A percentile compares a stretch with the other conserved stretches of the same genome.
These are phyloP conservation scores for Tribolium madens DNA, from an alignment of 1,140 invertebrate genomes.

Conservation along the genomic window DNA sequence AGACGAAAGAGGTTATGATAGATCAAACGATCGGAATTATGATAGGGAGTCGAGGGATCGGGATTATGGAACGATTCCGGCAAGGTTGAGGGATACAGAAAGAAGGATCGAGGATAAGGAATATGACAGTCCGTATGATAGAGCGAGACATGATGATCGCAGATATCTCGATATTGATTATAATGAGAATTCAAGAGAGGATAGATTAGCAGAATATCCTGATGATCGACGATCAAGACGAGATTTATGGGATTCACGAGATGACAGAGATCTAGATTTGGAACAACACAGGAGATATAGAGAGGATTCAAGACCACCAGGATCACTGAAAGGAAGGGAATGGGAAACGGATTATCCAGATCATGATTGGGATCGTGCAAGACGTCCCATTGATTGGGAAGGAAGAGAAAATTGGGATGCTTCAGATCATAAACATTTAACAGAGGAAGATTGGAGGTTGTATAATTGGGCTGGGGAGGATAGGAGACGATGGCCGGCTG, in stretches of 20 bases:
- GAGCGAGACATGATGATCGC: constrained; percentile 58
- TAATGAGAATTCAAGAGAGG: constrained; percentile 58
- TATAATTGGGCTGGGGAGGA: constrained; percentile 62
- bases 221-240: constrained; percentile 59
- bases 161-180: constrained; percentile 62
- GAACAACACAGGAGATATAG: constrained; percentile 55
- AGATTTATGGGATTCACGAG: constrained; percentile 62
- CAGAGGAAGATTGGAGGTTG: constrained; percentile 63
- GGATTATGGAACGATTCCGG: constrained; percentile 44
- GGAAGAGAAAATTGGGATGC: constrained; percentile 51
- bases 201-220: constrained; percentile 59
- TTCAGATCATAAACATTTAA: constrained; percentile 52
- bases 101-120: constrained; percentile 60
- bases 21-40: constrained; percentile 44
- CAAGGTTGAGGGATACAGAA: constrained; percentile 50
- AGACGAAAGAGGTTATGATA: constrained; percentile 55
- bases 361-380: constrained; percentile 61
- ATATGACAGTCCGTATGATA: constrained; percentile 62
- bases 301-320: constrained; percentile 55
- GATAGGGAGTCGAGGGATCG: constrained; percentile 48
- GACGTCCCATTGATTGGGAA: constrained; percentile 61
- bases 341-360: constrained; percentile 58
- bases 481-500: constrained; percentile 59
- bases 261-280: constrained; percentile 54
- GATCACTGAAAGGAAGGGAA: constrained; percentile 53